Base-by-base conservation (phyloP, 2,888 invertebrate genomes). In the Notocelia uddmanniana region DNA sequence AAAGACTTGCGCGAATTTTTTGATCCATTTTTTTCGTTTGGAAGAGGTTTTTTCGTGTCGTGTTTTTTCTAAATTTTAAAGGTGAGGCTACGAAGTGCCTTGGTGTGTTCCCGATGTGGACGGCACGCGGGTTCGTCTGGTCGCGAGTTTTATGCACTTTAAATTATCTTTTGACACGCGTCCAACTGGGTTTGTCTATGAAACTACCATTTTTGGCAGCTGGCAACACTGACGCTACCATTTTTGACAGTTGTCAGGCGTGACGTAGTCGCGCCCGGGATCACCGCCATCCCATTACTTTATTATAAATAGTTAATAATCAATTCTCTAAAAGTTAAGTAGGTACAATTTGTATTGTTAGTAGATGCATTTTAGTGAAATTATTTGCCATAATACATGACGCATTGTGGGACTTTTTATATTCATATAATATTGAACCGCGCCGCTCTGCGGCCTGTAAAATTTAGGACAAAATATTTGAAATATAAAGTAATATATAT, bases 1-100 rank as follows among this genome's bases (percentile, higher is more conserved):
- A 91, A 91, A 91, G 91, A 90, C 92, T 92, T 90, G 90, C 88
- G 90, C 87, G 91, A 86, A 89, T 89, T 92, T 92, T 92, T 91
- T 89, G 91, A 89, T 80, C 81, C 82, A 87, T 91, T 91, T 91
- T 91, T 88, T 85, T 85, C 88, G 89, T 83, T 89, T 88, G 89
- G 89, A 85, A 41, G 85, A 78, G 80, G 82, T 88, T 87, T 91
- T 89, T 91, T 89, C 85, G 88, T 91, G 89, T 91, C 86, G 90
- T 90, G 87, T 85, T 85, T 88, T 85, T 87, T 87, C 83, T 80
- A 81, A 85, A 84, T 85, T 83, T 83, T 82, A 83, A 80, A 81
- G 79, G 82, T 84, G 86, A 87, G 91, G 91, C 91, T 86, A 83
- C 80, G 81, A 86, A 89, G 92, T 92, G 92, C 92, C 92, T 92